A percentile compares a stretch with the other conserved stretches of the same genome.
Conservation (phyloP, 2,888 invertebrate species). For the Rhingia campestris region DNA sequence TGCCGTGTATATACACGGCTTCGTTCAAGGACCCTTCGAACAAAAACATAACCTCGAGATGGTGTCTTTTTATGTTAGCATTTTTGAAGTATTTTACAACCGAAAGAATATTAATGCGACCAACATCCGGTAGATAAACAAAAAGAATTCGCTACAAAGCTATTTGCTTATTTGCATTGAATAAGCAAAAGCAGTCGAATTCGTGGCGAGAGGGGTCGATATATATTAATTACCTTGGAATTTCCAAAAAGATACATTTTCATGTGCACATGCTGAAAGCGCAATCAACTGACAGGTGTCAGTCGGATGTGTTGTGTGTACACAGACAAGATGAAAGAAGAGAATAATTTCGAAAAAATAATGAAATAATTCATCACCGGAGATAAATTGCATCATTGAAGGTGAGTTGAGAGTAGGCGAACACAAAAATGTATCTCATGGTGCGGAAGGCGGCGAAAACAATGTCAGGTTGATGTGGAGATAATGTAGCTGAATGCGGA, state of each 20-base stretch:
- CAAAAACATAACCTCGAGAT: slow-evolving; percentile 14
- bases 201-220: neutral
- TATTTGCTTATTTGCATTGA: slow-evolving; percentile 3
- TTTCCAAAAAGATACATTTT: neutral
- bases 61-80: neutral
- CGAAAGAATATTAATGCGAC: neutral
- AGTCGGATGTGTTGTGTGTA: slow-evolving; percentile 15
- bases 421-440: slow-evolving; percentile 17
- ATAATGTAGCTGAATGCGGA: neutral
- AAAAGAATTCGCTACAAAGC: neutral
- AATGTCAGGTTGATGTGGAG: slow-evolving; percentile 3
- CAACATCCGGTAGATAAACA: neutral
- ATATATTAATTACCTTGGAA: slow-evolving; percentile 11
- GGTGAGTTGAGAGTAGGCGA: slow-evolving; percentile 29
- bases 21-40: slow-evolving; percentile 26
- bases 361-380: neutral
- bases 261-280: neutral
- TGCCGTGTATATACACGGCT: neutral
- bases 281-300: slow-evolving; percentile 31
- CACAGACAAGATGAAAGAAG: slow-evolving; percentile 16
- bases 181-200: neutral
- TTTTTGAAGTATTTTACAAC: neutral
- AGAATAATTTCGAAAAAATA: slow-evolving; percentile 1
- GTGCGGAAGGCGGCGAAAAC: neutral
- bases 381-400: slow-evolving; percentile 18